These are phyloP conservation scores for Luperina nickerlii DNA, from an alignment of 2,888 invertebrate species.

Conservation along the genomic window DNA sequence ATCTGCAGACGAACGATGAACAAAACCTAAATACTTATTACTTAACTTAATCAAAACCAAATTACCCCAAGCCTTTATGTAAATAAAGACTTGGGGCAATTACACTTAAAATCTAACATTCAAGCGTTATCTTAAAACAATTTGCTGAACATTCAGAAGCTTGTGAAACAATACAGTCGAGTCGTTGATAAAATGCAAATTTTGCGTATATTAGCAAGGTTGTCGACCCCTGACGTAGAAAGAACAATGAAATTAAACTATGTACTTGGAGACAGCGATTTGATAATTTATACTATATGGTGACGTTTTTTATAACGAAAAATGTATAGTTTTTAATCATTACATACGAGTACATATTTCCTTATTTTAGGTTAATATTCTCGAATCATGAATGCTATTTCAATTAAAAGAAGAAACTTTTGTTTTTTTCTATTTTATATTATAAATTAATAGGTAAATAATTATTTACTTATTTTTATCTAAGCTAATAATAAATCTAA, in stretches of 20 bases:
- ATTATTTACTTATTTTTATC: no score
- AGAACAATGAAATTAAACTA: slow-evolving; percentile 64
- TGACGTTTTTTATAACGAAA: slow-evolving; percentile 26
- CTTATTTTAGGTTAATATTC: neutral
- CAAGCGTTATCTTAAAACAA: slow-evolving; percentile 49
- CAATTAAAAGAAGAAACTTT: neutral
- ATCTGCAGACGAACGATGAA: neutral
- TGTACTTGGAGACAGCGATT: slow-evolving; percentile 49
- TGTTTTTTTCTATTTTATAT: neutral
- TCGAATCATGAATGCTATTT: neutral
- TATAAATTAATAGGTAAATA: neutral
- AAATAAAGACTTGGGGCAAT: neutral
- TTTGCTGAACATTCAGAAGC: slow-evolving; percentile 41
- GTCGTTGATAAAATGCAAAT: slow-evolving; percentile 68
- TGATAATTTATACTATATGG: slow-evolving; percentile 28
- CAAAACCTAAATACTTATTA: neutral
- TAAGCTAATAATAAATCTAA: no score
- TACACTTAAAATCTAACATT: slow-evolving; percentile 8
- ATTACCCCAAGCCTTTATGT: no score
- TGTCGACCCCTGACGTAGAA: slow-evolving; percentile 54
- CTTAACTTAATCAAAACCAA: neutral
- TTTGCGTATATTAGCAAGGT: slow-evolving; percentile 61
- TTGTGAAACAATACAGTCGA: slow-evolving; percentile 55
- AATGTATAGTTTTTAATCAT: neutral
- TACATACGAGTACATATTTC: neutral